Evolutionary conservation across 1,140 invertebrate species (phyloP).

Genomic region (Maniola jurtina): DNA sequence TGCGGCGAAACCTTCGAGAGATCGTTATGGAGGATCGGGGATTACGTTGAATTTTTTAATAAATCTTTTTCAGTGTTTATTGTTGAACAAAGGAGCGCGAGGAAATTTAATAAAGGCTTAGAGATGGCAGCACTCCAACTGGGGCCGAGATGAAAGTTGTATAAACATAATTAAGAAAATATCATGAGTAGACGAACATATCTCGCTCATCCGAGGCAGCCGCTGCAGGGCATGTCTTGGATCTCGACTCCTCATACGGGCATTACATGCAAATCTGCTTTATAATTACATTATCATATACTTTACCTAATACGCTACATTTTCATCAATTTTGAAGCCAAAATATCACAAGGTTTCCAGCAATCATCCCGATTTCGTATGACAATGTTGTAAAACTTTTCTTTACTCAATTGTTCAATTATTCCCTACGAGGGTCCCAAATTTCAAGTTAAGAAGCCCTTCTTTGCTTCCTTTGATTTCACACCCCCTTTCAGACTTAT

Average conservation of each 20-base stretch:
- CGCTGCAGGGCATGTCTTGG: slow-evolving; percentile 41
- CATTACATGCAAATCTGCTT: not conserved
- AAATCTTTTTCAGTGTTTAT: slow-evolving; percentile 27
- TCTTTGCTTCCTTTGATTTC: too few relatives aligned
- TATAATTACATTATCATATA: not conserved
- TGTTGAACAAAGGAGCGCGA: slow-evolving; percentile 32
- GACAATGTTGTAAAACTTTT: too few relatives aligned
- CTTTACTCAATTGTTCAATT: too few relatives aligned
- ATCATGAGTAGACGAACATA: slow-evolving; percentile 46
- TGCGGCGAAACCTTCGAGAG: slow-evolving; percentile 7
- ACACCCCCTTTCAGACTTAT: too few relatives aligned
- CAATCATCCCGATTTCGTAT: too few relatives aligned
- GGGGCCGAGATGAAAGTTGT: slow-evolving; percentile 32
- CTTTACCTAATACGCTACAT: not conserved
- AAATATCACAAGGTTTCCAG: not conserved
- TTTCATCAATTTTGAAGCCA: too few relatives aligned
- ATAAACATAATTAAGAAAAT: slow-evolving; percentile 64
- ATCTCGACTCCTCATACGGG: slow-evolving; percentile 4
- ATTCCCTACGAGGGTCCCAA: too few relatives aligned
- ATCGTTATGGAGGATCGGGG: slow-evolving; percentile 9
- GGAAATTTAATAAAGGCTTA: slow-evolving; percentile 45
- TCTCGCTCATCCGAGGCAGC: slow-evolving; percentile 43
- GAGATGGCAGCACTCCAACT: slow-evolving; percentile 38
- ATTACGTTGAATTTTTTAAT: slow-evolving; percentile 25
- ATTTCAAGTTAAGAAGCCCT: too few relatives aligned